Base-by-base conservation (phyloP, 2,888 invertebrate species). In the Blastobasis lacticolella region DNA sequence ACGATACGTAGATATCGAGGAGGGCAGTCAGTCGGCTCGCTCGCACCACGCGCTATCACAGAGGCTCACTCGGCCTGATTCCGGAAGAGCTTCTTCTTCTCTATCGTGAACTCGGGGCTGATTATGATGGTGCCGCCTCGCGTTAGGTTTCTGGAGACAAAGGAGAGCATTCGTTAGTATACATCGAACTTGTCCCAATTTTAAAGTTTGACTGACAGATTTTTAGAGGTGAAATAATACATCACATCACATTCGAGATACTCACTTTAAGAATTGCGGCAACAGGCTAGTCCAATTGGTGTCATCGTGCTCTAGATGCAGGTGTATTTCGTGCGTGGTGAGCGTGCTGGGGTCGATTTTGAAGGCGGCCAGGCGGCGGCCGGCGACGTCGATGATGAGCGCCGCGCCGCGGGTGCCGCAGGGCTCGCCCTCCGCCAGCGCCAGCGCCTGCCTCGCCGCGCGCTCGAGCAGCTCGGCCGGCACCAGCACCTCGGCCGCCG, bases 261-360 rank as follows among this genome's bases (percentile, higher is more conserved):
- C 94, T 94, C 85, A 95, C 95, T 95, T 95, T 83, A 97, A 90
- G 84, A 97, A 94, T 82, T 96, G 95, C 80, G 95, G 95, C 83
- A 97, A 89, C 75, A 94, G 90, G 67, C 94, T 93, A 64, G 94
- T 94, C 97, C 97, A 97, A 73, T 94, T 93, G 67, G 94, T 93
- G 56, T 93, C 92, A 73, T 95, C 95, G 77, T 96, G 96, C 78
- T 94, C 94, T 63, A 97, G 90, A 49, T 95, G 96, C 61, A 97
- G 90, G 83, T 94, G 94, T 67, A 97, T 90, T 84, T 97, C 97
- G 80, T 97, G 97, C 57, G 97, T 97, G 57, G 96, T 94, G 49
- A 96, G 94, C 38, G 95, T 95, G 73, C 92, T 92, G 50, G 94
- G 94, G 85, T 97, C 96, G 71, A 95, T 93, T 81, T 95, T 94